Base-by-base conservation (phyloP, 2,797 vertebrate genomes). In the Notolepis coatsorum region DNA sequence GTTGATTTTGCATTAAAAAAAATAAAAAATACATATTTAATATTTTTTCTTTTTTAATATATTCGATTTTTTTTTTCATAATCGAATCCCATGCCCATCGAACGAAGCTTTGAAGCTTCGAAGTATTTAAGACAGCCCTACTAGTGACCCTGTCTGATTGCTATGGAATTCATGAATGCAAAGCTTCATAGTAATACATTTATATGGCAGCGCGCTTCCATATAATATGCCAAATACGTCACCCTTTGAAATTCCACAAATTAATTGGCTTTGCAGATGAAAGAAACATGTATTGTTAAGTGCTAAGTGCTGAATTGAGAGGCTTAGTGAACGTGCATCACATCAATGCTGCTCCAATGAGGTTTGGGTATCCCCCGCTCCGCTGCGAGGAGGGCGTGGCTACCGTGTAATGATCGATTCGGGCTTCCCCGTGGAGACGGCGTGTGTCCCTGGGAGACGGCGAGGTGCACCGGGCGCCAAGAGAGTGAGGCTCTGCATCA, bases 271-370 rank as follows among this genome's bases (percentile, higher is more conserved):
- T 63, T 71, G 69, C 65, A 79, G 71, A 76, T 82, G 78, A 88
- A 86, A 82, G 85, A 66, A 63, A 63, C 20, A 15, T 51, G 56
- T 59, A 77, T 81, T 85, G 72, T 82, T 76, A 71, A 78, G 73
- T 47, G 66, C 46, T 81, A 71, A 81, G 73, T 72, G 69, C 57
- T 49, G 71, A 80, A 82, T 64, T 60, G 78, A 77, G 73, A 71
- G 57, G 79, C 77, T 85, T 62, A 77, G 71, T 0, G 37, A 53
- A 63, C 69, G 72, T 12, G 71, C 45, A 9, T 75, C 58, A 79
- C 85, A 82, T 90, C 80, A 89, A 90, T 87, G 85, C 64, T 37
- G 23, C 25, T 28, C 31, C 75, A 75, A 80, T 81, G 81, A 76
- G 31, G 39, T 18, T n/a, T 5, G 41, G 76, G 74, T 47, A 53